Conservation (phyloP, 2,888 invertebrate genomes). For the Thymelicus lineola region DNA sequence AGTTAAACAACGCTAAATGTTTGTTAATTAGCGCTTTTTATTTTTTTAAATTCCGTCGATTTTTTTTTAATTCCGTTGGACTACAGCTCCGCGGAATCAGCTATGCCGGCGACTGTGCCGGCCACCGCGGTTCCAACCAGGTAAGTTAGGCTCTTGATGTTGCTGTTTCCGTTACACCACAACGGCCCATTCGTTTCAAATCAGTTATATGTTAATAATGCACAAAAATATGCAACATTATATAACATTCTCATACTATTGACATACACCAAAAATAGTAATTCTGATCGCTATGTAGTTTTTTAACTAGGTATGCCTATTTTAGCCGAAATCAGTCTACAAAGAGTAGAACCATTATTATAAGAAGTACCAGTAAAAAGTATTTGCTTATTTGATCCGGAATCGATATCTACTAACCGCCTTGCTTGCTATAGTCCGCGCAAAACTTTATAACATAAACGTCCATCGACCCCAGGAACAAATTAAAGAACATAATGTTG, state of each 20-base stretch:
- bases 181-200: background rate
- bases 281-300: no score
- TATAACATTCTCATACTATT: no score
- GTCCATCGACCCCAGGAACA: no score
- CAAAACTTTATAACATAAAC: no score
- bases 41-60: background rate
- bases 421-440: constrained; percentile 8
- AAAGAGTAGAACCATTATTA: no score
- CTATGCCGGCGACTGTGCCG: constrained; percentile 14
- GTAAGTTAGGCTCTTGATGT: constrained; percentile 43
- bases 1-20: background rate
- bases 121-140: constrained; percentile 49
- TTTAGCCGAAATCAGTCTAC: no score
- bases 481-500: no score
- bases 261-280: no score
- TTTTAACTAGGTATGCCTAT: no score
- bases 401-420: background rate
- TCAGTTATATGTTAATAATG: background rate
- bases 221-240: no score
- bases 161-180: background rate
- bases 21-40: constrained; percentile 10
- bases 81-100: constrained; percentile 10
- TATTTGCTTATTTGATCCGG: background rate
- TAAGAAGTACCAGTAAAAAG: no score
- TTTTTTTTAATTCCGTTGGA: constrained; percentile 1